Percentiles rank a stretch among this genome's conserved stretches.
Evolutionary conservation across 2,797 vertebrate genomes (phyloP).

Genomic region (Phyllotis vaccarum): DNA sequence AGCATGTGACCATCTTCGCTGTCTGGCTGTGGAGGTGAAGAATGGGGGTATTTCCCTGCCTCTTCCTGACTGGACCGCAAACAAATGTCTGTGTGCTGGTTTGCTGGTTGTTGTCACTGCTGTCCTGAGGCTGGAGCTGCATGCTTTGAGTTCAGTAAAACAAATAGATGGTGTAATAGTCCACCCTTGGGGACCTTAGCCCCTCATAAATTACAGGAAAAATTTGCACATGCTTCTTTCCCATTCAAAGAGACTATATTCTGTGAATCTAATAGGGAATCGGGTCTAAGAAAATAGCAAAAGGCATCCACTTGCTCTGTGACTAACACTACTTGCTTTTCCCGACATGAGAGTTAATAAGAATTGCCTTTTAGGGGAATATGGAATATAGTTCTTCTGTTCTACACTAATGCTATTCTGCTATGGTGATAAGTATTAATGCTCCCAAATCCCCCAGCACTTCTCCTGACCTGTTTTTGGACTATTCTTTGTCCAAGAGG

Average conservation of each 20-base stretch:
- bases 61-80: not conserved
- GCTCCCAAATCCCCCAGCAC: not conserved
- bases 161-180: not conserved
- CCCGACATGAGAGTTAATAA: not conserved
- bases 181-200: not conserved
- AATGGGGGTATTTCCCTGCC: not conserved
- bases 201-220: not conserved
- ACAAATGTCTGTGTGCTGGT: not conserved
- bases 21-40: no score
- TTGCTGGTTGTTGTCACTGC: not conserved
- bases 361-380: not conserved
- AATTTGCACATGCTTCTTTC: not conserved
- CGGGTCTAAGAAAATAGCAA: not conserved
- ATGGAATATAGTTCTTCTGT: not conserved
- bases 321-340: not conserved
- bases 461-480: not conserved
- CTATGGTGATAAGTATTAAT: not conserved
- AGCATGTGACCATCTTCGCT: rapidly evolving
- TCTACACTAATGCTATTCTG: not conserved
- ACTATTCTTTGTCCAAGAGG: not conserved
- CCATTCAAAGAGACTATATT: not conserved
- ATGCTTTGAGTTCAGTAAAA: not conserved
- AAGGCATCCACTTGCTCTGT: not conserved
- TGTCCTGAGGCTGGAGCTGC: not conserved
- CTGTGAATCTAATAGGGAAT: not conserved